Conservation (phyloP, 2,797 vertebrate species). For the Gymnodraco acuticeps region DNA sequence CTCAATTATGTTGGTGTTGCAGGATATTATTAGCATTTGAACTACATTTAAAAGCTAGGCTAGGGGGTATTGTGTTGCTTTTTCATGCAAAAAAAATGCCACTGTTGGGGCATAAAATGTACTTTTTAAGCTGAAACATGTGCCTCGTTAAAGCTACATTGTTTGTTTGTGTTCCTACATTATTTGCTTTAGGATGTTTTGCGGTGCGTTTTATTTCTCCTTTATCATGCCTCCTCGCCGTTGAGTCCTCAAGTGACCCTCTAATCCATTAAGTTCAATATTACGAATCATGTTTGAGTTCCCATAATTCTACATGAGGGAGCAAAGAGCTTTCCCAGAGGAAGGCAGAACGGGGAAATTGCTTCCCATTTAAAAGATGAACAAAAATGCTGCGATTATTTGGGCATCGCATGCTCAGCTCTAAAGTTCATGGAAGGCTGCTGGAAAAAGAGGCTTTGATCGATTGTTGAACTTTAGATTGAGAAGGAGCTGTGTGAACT, state of each 20-base stretch:
- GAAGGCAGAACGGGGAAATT: background rate
- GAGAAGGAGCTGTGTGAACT: background rate
- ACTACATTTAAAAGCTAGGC: background rate
- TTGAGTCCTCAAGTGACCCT: background rate
- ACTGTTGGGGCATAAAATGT: background rate
- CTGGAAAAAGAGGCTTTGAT: background rate
- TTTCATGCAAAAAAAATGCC: background rate
- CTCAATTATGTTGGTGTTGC: background rate
- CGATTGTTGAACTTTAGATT: background rate
- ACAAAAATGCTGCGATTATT: background rate
- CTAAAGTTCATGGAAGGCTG: background rate
- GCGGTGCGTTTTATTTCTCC: background rate
- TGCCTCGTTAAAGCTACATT: background rate
- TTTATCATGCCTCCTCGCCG: background rate
- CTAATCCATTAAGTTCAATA: background rate
- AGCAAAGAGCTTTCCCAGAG: slow-evolving; percentile 2
- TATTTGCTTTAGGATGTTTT: background rate
- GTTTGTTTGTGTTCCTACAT: background rate
- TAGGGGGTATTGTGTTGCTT: background rate
- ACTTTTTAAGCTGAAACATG: background rate
- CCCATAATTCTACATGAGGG: background rate
- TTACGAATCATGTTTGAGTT: background rate
- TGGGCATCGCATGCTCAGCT: background rate
- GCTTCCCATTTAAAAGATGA: background rate
- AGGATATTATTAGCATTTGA: background rate